Base-by-base conservation (phyloP, 2,113 vertebrate species). In the Motacilla alba region DNA sequence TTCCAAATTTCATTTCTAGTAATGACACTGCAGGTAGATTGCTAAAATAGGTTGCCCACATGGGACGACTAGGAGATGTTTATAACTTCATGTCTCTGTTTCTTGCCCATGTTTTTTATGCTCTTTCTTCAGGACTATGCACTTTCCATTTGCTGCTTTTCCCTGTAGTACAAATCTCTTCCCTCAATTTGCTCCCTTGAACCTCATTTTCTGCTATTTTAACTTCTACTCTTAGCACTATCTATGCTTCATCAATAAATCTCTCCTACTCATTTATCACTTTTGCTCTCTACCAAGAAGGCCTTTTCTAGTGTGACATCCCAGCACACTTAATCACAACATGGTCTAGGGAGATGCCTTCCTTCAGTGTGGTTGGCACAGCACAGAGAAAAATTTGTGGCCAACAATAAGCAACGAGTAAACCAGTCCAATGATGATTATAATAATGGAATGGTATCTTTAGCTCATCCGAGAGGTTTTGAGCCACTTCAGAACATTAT, bases 201-300 rank as follows among this genome's bases (percentile, higher is more conserved):
- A 97, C 97, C 94, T 97, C 94, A 96, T 98, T 98, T 98, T 98
- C 96, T 98, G 96, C 97, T 96, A 41, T 96, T 98, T 98, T 98
- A 97, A 94, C 96, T 98, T 97, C 84, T 95, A 93, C 94, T 96
- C 87, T 98, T 97, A 97, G 80, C 85, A 87, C 95, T 96, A 93
- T 91, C 95, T 95, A 96, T 97, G 97, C 96, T 96, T 97, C 97
- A 97, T 98, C 98, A 97, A 97, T 97, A 98, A 97, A 97, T 98
- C 91, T 97, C 82, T 97, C 88, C 87, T 92, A 72, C 87, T 95
- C 96, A 97, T 97, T 97, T 97, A 97, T 96, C 94, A 95, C 78
- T 97, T 94, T 96, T 95, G 43, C 52, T 97, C 85, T 95, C 7
- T n/a, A 89, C 72, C 66, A 87, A 91, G 94, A 88, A 67, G 87